Evolutionary conservation across 2,113 vertebrate species (phyloP).

Genomic region (Sigmodon hispidus): DNA sequence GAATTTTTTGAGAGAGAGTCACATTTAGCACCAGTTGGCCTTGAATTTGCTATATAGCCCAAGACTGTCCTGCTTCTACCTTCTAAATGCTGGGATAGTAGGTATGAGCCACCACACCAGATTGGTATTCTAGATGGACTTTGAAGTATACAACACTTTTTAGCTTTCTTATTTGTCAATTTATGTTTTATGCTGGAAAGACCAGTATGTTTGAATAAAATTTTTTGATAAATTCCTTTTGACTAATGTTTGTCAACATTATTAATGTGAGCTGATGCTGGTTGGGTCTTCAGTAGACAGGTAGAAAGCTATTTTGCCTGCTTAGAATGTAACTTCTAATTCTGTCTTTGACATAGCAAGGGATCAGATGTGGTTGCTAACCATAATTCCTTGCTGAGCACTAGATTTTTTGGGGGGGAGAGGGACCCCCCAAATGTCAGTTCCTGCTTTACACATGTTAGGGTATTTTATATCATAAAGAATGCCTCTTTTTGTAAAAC

Average conservation of each 20-base stretch:
- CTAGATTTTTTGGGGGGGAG: slow-evolving; percentile 11
- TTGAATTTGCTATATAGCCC: not conserved
- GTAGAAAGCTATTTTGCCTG: not conserved
- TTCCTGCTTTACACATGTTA: slow-evolving; percentile 23
- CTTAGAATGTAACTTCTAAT: slow-evolving; percentile 31
- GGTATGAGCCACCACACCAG: not conserved
- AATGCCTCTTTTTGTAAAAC: slow-evolving; percentile 29
- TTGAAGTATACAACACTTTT: not conserved
- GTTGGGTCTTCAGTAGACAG: not conserved
- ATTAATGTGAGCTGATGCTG: not conserved
- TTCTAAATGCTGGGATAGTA: not conserved
- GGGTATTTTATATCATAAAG: not conserved
- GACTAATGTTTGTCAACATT: not conserved
- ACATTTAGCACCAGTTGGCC: not conserved
- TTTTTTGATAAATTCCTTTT: not conserved
- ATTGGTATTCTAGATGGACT: not conserved
- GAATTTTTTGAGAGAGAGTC: not conserved
- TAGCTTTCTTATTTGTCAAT: not conserved
- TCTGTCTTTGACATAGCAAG: not conserved
- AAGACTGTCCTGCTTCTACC: not conserved
- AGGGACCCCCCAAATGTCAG: no score
- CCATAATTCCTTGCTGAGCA: slow-evolving; percentile 9
- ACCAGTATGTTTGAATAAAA: not conserved
- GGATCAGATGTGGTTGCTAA: not conserved
- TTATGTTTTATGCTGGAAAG: slow-evolving; percentile 9